Evolutionary conservation across 2,888 invertebrate genomes (phyloP).

Genomic region (Diaperis boleti): DNA sequence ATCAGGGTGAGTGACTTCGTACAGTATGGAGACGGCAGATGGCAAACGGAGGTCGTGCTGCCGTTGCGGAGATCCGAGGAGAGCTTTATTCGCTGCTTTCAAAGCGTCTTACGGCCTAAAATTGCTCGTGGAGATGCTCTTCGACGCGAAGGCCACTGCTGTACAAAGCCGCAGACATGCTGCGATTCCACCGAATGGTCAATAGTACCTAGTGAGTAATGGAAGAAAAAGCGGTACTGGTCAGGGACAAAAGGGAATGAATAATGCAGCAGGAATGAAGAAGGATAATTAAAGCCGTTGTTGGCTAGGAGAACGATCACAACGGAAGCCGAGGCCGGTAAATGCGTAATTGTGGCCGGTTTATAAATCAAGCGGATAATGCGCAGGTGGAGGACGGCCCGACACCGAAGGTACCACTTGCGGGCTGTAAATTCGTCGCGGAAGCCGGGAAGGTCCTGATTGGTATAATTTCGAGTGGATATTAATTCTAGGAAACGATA

Average conservation of each 20-base stretch:
- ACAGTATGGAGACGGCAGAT: conserved; percentile 35
- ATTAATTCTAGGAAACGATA: too few species aligned
- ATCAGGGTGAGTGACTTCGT: conserved; percentile 33
- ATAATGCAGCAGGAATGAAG: background rate
- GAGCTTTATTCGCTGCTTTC: too few species aligned
- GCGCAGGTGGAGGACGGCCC: background rate
- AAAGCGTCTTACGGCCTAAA: too few species aligned
- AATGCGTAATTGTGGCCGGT: background rate
- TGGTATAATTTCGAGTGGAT: background rate
- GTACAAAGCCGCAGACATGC: background rate
- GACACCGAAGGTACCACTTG: background rate
- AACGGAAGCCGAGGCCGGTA: background rate
- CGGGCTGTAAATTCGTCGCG: background rate
- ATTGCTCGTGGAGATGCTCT: too few species aligned
- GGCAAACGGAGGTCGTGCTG: conserved; percentile 33
- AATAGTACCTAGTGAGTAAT: background rate
- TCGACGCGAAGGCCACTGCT: too few species aligned
- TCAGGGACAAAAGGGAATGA: conserved; percentile 6
- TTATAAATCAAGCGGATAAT: background rate
- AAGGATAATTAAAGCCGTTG: background rate
- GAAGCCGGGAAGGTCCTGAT: background rate
- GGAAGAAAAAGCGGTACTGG: background rate
- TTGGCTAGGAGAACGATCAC: background rate
- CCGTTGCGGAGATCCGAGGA: conserved; percentile 12
- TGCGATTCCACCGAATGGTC: conserved; percentile 1